Percentiles rank a stretch among this genome's conserved stretches.
Evolutionary conservation across 2,888 invertebrate species (phyloP).

Genomic region (Scaptomyza polygonia): DNA sequence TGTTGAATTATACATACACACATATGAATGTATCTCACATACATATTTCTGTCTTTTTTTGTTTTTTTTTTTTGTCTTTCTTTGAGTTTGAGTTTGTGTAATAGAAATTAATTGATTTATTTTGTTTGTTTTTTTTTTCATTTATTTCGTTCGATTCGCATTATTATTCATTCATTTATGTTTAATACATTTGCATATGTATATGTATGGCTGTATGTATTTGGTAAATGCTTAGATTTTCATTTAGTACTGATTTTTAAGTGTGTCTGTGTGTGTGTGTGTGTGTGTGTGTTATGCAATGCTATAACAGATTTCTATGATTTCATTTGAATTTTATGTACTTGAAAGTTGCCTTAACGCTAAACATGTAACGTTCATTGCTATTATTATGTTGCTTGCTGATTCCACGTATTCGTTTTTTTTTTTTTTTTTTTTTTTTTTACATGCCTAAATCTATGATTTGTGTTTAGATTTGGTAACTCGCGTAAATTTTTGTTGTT

Average conservation of each 20-base stretch:
- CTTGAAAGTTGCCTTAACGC: constrained; percentile 31
- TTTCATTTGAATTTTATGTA: constrained; percentile 27
- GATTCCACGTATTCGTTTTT: constrained; percentile 31
- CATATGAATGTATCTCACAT: constrained; percentile 24
- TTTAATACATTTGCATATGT: constrained; percentile 23
- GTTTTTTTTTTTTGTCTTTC: constrained; percentile 3
- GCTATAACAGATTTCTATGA: constrained; percentile 28
- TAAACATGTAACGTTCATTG: constrained; percentile 23
- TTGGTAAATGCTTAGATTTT: constrained; percentile 48
- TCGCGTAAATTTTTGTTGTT: constrained; percentile 22
- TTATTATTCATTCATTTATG: constrained; percentile 35
- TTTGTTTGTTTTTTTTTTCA: constrained; percentile 30
- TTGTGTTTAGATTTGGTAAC: constrained; percentile 54
- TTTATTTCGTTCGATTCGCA: constrained; percentile 10
- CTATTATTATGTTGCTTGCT: constrained; percentile 28
- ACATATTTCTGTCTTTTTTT: neutral
- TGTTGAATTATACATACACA: constrained; percentile 54
- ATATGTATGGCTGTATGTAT: constrained; percentile 24
- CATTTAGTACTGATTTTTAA: constrained; percentile 31
- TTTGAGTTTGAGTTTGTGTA: constrained; percentile 11
- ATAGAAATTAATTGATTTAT: constrained; percentile 43
- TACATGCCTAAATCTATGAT: constrained; percentile 61
- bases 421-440: constrained; percentile 51
- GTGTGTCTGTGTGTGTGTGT: neutral
- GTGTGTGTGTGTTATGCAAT: constrained; percentile 29